Evolutionary conservation across 2,797 vertebrate species (phyloP), one percentile per base, ranked within the genome.

Genomic region (Melanotaenia trifasciata): DNA sequence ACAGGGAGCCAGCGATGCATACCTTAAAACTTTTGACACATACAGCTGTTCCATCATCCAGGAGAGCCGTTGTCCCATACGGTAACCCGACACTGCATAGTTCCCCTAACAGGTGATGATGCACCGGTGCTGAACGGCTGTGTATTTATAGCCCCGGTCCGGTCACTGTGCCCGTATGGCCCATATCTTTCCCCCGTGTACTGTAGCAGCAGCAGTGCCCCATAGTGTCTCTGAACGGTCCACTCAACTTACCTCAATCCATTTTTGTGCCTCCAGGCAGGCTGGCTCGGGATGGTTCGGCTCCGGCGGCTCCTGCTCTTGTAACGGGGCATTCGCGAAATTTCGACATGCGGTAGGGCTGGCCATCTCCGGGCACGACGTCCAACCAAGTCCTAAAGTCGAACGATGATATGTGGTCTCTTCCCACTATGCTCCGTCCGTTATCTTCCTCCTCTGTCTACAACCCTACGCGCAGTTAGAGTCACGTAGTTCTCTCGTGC

Each of bases 201-300:
- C 51, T 8, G 38, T 3, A 45, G 61, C 50, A 73, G 64, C 74
- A 79, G 51, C 66, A 32, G 58, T 79, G 67, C 79, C 79, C 61
- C 9, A 5, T 11, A n/a, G 22, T 35, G 35, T 8, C 53, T 14
- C 47, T 13, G 24, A 12, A n/a, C 24, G 45, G 76, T 72, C 69
- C 40, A 20, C 59, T 36, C 64, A 47, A 85, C 96, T 94, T 84
- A 98, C 97, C 96, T 99, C 96, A 69, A 99, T 98, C 97, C 98
- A 98, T 93, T 96, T 96, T 91, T 96, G 98, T 3, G 98, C 97
- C 91, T 98, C 97, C 68, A 85, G 94, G 75, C 96, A 96, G 51
- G 97, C 97, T 50, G 93, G 92, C 58, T 96, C 96, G 0, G 95
- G 89, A 57, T 84, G 93, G 77, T 83, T 94, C 1, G 85, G 70